phyloP scores from a whole-genome alignment of 2,797 vertebrate species.

The Phrynocephalus forsythii region DNA sequence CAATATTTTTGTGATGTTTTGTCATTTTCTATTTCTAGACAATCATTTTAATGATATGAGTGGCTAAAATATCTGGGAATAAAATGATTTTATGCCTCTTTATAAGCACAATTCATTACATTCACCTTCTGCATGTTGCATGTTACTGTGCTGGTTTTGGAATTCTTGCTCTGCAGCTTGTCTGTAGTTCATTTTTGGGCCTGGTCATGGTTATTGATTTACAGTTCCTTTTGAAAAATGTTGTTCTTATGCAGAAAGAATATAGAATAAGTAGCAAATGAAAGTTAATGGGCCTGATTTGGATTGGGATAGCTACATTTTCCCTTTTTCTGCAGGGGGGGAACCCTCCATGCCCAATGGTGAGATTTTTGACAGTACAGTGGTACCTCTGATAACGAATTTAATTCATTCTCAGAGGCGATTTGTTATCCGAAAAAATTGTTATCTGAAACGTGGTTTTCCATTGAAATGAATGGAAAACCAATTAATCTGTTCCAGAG shows the following conservation, averaged over 20 bases:
- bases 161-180: slow-evolving; percentile 60
- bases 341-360: too few species aligned
- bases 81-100: slow-evolving; percentile 61
- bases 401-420: too few species aligned
- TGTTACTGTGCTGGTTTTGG: slow-evolving; percentile 61
- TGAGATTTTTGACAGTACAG: too few species aligned
- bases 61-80: slow-evolving; percentile 65
- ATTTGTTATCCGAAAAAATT: too few species aligned
- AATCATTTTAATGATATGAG: slow-evolving; percentile 18
- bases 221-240: slow-evolving; percentile 10
- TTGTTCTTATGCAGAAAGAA: neutral
- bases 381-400: too few species aligned
- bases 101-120: slow-evolving; percentile 63
- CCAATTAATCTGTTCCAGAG: too few species aligned
- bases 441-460: too few species aligned
- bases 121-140: slow-evolving; percentile 59
- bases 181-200: slow-evolving; percentile 35
- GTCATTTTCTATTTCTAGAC: slow-evolving; percentile 21
- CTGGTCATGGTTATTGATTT: slow-evolving; percentile 42
- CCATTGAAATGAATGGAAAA: too few species aligned
- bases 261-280: neutral
- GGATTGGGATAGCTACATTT: neutral
- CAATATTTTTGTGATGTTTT: slow-evolving; percentile 3
- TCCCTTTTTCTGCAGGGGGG: neutral
- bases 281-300: neutral